phyloP scores from a whole-genome alignment of 35 echinoderm and acorn worm species.

The Chiridota heheva region DNA sequence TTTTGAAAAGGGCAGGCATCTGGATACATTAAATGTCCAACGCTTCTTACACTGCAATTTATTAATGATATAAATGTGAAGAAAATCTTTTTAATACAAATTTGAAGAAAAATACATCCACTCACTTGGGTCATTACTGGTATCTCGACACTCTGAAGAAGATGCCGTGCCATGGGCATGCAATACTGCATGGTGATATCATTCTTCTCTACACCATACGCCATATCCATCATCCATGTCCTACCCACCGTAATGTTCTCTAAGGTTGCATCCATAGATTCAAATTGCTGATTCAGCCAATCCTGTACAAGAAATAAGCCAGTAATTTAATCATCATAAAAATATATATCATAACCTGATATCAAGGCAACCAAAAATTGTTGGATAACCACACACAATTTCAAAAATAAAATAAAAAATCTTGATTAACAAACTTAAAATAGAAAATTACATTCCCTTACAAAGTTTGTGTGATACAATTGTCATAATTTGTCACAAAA shows the following conservation, averaged over 20 bases:
- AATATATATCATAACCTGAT: too few species aligned
- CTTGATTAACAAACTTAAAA: too few species aligned
- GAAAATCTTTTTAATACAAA: too few species aligned
- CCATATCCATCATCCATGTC: conserved; percentile 52
- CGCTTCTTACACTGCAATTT: neutral
- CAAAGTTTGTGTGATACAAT: too few species aligned
- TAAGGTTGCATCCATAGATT: conserved; percentile 31
- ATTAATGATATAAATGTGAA: neutral
- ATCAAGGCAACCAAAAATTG: too few species aligned
- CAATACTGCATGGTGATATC: conserved; percentile 44
- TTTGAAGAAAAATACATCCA: neutral
- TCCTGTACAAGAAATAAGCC: conserved; percentile 46
- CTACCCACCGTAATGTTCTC: conserved; percentile 44
- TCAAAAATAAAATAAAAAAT: too few species aligned
- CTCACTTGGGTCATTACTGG: conserved; percentile 49
- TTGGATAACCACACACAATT: too few species aligned
- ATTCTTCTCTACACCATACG: conserved; percentile 30
- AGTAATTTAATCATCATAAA: neutral
- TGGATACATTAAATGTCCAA: too few species aligned
- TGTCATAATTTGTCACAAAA: too few species aligned
- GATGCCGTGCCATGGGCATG: conserved; percentile 48
- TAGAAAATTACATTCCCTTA: too few species aligned
- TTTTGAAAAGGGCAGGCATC: too few species aligned
- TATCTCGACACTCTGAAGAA: conserved; percentile 55
- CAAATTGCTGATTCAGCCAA: conserved; percentile 53